Base-by-base conservation (phyloP, 2,888 invertebrate species). In the Acronicta aceris region DNA sequence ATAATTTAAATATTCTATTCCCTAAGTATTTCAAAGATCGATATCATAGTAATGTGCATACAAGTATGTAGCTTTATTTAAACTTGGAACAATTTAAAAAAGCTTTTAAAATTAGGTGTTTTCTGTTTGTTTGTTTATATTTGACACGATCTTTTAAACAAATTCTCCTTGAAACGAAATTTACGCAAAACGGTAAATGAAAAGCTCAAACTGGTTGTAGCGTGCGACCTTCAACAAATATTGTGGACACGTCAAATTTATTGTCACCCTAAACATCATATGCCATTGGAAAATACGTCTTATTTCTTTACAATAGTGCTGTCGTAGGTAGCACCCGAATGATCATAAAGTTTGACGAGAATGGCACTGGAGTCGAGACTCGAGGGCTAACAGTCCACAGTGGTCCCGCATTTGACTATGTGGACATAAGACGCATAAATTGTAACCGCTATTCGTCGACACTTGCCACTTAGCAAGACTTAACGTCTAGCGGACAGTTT, bases 151-250 rank as follows among this genome's bases (percentile, higher is more conserved):
- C 12, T 27, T 43, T 45, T 41, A 16, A 47, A 65, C 10, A 58
- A 66, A 63, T 52, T 59, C 66, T 27, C 16, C 38, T 60, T 59
- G 36, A 57, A 50, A 69, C 30, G 45, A 67, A 59, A 59, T 58
- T 67, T 47, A 48, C 47, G 64, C 53, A 43, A 71, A 79, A 81
- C 79, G 76, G 79, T 81, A 81, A 77, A 78, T 63, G 66, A 56
- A 54, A 65, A 45, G 51, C 61, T 53, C 50, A 54, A 69, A 72
- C 76, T 65, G 71, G 73, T 75, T 67, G 46, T 38, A 63, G 52
- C 55, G 43, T 69, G 55, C 68, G 86, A 87, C 84, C 84, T 85
- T 85, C 81, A 70, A 71, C 83, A 88, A 86, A 87, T 79, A 85
- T 60, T 65, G 61, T 78, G 49, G 27, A 42, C 38, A 38, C 5